Base-by-base conservation (phyloP, 1,140 invertebrate genomes). In the Magallana gigas region DNA sequence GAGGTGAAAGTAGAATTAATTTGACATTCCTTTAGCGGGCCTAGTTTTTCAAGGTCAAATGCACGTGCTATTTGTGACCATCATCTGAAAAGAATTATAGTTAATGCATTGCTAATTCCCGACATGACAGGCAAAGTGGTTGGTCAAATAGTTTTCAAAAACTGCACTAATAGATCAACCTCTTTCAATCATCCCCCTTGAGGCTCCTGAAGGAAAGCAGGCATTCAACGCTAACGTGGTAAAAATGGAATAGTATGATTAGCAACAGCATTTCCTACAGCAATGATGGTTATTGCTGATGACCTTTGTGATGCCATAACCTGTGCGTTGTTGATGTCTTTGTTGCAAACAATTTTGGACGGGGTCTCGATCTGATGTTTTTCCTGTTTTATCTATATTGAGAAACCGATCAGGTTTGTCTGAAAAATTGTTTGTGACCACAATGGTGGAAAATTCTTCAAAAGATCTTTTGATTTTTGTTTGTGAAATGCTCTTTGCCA, bases 101-200 rank as follows among this genome's bases (percentile, higher is more conserved):
- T 91, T 85, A 91, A 36, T 91, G 89, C 71, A 60, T 90, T 94
- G 84, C 18, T 59, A n/a, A n/a, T n/a, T n/a, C n/a, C n/a, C 1
- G 71, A n/a, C 62, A 85, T 88, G 23, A 92, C 57, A 29, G 1
- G 93, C 23, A 85, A 96, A 95, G 91, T 95, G 91, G 83, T 94
- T 58, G 8, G 71, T 87, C 90, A 96, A 90, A 58, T 95, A 95
- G 92, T 95, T 92, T 57, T 95, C 62, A 93, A 96, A 96, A 23
- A 94, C 87, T 16, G 90, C 85, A n/a, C 85, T 89, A 56, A 91
- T 94, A 92, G 95, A 95, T 94, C 95, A 95, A n/a, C 95, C 95
- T 91, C 87, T 94, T 85, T 76, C 90, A 89, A 92, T 92, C 8
- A 94, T 93, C 56, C 91, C 89, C 82, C 94, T 95, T 48, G 92